Base-by-base conservation (phyloP, 2,113 vertebrate genomes). In the Scomber scombrus region DNA sequence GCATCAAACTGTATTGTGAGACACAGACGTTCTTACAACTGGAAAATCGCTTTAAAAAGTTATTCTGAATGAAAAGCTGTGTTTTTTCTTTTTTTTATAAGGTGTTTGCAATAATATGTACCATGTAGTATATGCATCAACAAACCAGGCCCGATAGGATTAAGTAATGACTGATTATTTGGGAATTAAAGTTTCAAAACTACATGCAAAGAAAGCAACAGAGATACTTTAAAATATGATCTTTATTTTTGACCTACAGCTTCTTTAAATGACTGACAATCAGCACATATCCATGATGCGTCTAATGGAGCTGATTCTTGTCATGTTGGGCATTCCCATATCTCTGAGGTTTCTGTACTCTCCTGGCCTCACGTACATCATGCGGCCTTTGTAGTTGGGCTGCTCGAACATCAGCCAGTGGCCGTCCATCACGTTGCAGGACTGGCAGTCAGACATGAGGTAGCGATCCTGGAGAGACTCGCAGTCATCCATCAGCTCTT, bases 371-470 rank as follows among this genome's bases (percentile, higher is more conserved):
- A 92, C 47, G 65, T 92, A 92, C 66, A 89, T 61, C 90, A 92
- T 88, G 4, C 87, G 68, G n/a, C 90, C 93, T 63, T 90, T 84
- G 85, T 77, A 94, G 82, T 80, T 82, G 75, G 92, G 84, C 73
- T 92, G 92, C 71, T 95, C 94, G 9, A 92, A 94, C 81, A 94
- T 88, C 75, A 93, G 81, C 94, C 94, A 95, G 82, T 95, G 91
- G 52, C 94, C 94, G 0, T 95, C 94, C 88, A 88, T 87, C 76
- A 95, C 93, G 16, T 93, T 91, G 91, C 93, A 93, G 50, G 94
- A 94, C 86, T 94, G 94, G 52, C 90, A 92, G 77, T 95, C 93
- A 2, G 90, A 89, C 86, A 94, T 92, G 26, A 43, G 72, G 71
- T 78, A 92, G 12, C 91, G 89, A 3, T 94, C 93, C 82, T 69